A percentile compares a stretch with the other conserved stretches of the same genome.
Conservation (phyloP, 2,888 invertebrate species). For the Drosophila trichaetosa region DNA sequence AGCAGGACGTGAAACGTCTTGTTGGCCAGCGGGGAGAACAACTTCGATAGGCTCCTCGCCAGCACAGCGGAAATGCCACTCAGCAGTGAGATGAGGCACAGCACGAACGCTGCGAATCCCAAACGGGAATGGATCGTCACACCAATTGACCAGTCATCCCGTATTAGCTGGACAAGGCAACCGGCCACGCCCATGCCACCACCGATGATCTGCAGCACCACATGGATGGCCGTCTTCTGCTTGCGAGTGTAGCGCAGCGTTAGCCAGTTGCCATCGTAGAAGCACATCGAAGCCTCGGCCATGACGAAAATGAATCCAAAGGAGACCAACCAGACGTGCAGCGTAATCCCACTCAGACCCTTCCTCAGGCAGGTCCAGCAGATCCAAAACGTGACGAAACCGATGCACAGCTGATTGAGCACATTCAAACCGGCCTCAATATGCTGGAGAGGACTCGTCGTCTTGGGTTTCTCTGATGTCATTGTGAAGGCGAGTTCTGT, state of each 20-base stretch:
- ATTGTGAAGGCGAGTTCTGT: slow-evolving; percentile 14
- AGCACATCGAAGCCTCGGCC: slow-evolving; percentile 82
- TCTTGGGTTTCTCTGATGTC: slow-evolving; percentile 22
- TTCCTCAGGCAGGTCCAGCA: slow-evolving; percentile 75
- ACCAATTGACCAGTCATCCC: slow-evolving; percentile 59
- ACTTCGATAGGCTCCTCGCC: slow-evolving; percentile 52
- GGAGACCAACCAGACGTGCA: slow-evolving; percentile 80
- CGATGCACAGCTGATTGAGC: slow-evolving; percentile 79
- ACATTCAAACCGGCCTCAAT: slow-evolving; percentile 71
- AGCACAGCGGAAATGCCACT: slow-evolving; percentile 73
- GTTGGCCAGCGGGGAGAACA: slow-evolving; percentile 72
- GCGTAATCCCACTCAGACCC: slow-evolving; percentile 62
- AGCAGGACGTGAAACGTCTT: slow-evolving; percentile 78
- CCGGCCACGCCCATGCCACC: slow-evolving; percentile 78
- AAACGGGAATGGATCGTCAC: slow-evolving; percentile 61
- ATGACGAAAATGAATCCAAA: slow-evolving; percentile 80
- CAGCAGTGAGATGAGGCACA: slow-evolving; percentile 75
- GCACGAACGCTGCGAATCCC: slow-evolving; percentile 77
- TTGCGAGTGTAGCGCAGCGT: slow-evolving; percentile 67
- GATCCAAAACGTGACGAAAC: slow-evolving; percentile 80
- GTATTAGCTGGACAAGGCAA: slow-evolving; percentile 68
- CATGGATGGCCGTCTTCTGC: slow-evolving; percentile 73
- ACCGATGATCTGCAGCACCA: slow-evolving; percentile 75
- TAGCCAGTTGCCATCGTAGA: slow-evolving; percentile 77
- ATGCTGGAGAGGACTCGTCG: slow-evolving; percentile 55